Evolutionary conservation across 2,888 invertebrate species (phyloP), one percentile per base, ranked within the genome.

Genomic region (Lymantria monacha): DNA sequence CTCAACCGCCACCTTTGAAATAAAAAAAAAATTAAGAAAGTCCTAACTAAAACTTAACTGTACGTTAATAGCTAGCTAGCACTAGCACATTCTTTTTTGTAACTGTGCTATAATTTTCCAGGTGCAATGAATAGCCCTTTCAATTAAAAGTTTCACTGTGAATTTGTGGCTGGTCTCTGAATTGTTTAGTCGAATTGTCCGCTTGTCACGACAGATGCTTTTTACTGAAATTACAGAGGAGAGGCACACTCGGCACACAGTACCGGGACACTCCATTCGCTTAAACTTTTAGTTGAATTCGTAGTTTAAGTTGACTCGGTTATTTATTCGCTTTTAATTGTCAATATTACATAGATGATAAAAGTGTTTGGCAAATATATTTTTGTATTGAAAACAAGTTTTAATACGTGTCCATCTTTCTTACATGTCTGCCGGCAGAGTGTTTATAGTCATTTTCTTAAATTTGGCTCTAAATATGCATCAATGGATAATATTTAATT

Each of bases 91-190:
- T n/a, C n/a, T n/a, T 22, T 22, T 42, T 48, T 51, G 41, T 51
- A 55, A 51, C 50, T 55, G 48, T 55, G 46, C 53, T 49, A 55
- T 55, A 33, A 48, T 55, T 46, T 47, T 52, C 50, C 70, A 73
- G 78, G 73, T 62, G 69, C 76, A 76, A 83, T 81, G 79, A 83
- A 81, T 77, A 78, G 74, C 73, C 73, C 75, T 81, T 83, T 83
- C 81, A 85, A 85, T 86, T 85, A 85, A 85, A 86, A 85, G 79
- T 85, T 85, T 76, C 68, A 69, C 74, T 61, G 57, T 57, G 65
- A 67, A 70, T 72, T 74, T 72, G 70, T 70, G 65, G 61, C 53
- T 54, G 54, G 58, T 59, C 57, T 50, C 57, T 57, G 67, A 70
- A 74, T 71, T 75, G 76, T 75, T 74, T 66, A 63, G 43, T 62